These are phyloP conservation scores for Andrena bucephala DNA, from an alignment of 2,888 invertebrate genomes.

Conservation along the genomic window DNA sequence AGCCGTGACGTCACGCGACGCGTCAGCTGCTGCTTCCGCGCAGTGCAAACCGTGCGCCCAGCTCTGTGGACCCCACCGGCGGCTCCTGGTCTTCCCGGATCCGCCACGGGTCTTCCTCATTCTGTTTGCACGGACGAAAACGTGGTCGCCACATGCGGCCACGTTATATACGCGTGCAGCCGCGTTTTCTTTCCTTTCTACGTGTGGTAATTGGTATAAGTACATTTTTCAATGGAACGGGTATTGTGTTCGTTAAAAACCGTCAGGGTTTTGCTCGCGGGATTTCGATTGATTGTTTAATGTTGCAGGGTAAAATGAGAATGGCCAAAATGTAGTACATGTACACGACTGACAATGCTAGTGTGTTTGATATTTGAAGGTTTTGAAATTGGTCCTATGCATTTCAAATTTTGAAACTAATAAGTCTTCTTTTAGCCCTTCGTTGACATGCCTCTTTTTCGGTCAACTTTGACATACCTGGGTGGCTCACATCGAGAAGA, in stretches of 20 bases:
- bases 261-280: too few relatives aligned
- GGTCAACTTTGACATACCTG: too few relatives aligned
- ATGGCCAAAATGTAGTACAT: too few relatives aligned
- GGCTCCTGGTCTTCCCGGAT: conserved; percentile 59
- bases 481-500: too few relatives aligned
- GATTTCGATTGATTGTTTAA: too few relatives aligned
- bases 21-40: conserved; percentile 81
- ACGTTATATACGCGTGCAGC: background rate
- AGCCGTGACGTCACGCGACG: conserved; percentile 80
- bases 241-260: background rate
- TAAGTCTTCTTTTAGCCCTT: too few relatives aligned
- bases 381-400: too few relatives aligned
- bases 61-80: conserved; percentile 69
- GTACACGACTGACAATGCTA: too few relatives aligned
- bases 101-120: conserved; percentile 57
- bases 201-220: background rate
- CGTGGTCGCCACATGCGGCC: conserved; percentile 47
- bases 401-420: too few relatives aligned
- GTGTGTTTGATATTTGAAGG: too few relatives aligned
- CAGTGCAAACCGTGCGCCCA: conserved; percentile 69
- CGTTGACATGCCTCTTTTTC: too few relatives aligned
- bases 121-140: conserved; percentile 56
- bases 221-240: background rate
- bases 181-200: conserved; percentile 6
- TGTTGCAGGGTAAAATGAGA: too few relatives aligned